These are phyloP conservation scores for Chionodraco myersi DNA, from an alignment of 2,113 vertebrate genomes.

Conservation along the genomic window DNA sequence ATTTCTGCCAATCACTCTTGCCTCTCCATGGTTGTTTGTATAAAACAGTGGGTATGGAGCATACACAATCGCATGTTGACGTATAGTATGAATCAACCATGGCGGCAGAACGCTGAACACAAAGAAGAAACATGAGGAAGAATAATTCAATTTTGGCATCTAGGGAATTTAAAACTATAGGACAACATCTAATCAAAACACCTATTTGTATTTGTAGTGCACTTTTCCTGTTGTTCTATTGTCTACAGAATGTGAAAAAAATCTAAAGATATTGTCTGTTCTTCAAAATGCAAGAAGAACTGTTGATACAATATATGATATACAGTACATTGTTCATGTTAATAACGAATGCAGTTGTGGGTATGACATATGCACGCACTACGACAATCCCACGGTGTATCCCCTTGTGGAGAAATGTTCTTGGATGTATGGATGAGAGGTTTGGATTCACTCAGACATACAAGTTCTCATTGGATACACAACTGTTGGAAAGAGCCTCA, in stretches of 20 bases:
- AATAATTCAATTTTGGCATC: constrained; percentile 31
- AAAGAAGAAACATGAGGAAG: constrained; percentile 12
- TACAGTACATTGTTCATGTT: not conserved
- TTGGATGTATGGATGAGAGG: no score
- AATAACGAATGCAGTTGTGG: not conserved
- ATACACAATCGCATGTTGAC: constrained; percentile 33
- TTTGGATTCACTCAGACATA: no score
- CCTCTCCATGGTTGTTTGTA: constrained; percentile 21
- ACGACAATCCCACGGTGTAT: no score
- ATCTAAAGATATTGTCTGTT: not conserved
- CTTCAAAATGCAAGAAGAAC: constrained; percentile 16
- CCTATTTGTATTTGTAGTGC: constrained; percentile 23
- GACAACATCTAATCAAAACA: constrained; percentile 53
- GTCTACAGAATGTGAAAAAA: not conserved
- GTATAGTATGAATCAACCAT: constrained; percentile 11
- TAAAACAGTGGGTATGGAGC: not conserved
- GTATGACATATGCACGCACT: no score
- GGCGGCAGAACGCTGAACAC: constrained; percentile 19
- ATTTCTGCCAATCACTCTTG: constrained; percentile 53
- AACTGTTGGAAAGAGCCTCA: no score
- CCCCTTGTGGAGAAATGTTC: no score
- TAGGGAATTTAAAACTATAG: constrained; percentile 41
- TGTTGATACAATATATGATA: not conserved
- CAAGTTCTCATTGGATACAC: no score
- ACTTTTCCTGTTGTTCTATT: constrained; percentile 20